Evolutionary conservation across 2,113 vertebrate species (phyloP).

Genomic region (Nerophis lumbriciformis): DNA sequence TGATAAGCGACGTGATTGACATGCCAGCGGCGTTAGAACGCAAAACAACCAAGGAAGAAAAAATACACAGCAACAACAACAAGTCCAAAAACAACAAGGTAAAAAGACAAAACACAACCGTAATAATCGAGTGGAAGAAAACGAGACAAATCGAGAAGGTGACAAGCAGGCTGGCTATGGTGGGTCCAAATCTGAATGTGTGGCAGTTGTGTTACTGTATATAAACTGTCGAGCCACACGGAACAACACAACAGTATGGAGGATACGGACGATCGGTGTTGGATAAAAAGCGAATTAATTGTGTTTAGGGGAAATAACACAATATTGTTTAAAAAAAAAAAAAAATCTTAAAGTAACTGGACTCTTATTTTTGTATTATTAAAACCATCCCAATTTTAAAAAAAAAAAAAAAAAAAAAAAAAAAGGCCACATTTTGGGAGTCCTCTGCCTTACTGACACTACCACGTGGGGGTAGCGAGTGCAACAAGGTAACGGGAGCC

Average conservation of each 20-base stretch:
- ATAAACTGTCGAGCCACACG: conserved; percentile 46
- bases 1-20: conserved; percentile 65
- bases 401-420: too few relatives aligned
- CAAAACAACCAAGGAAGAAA: conserved; percentile 24
- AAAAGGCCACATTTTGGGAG: conserved; percentile 31
- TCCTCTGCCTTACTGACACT: conserved; percentile 31
- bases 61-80: conserved; percentile 54
- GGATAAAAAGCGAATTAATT: too few relatives aligned
- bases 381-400: conserved; percentile 29
- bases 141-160: conserved; percentile 27
- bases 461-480: conserved; percentile 31
- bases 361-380: conserved; percentile 12
- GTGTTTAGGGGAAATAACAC: too few relatives aligned
- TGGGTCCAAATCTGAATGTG: conserved; percentile 38
- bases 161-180: conserved; percentile 31
- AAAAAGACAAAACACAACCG: conserved; percentile 38
- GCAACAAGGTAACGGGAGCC: conserved; percentile 28
- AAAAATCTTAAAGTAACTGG: too few relatives aligned
- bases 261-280: too few relatives aligned
- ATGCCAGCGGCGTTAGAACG: conserved; percentile 62
- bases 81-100: conserved; percentile 45
- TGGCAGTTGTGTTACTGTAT: conserved; percentile 39
- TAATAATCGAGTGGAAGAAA: conserved; percentile 28
- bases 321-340: too few relatives aligned
- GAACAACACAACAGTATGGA: too few relatives aligned